phyloP scores from a whole-genome alignment of 2,888 invertebrate genomes.

The Cosmia trapezina region DNA sequence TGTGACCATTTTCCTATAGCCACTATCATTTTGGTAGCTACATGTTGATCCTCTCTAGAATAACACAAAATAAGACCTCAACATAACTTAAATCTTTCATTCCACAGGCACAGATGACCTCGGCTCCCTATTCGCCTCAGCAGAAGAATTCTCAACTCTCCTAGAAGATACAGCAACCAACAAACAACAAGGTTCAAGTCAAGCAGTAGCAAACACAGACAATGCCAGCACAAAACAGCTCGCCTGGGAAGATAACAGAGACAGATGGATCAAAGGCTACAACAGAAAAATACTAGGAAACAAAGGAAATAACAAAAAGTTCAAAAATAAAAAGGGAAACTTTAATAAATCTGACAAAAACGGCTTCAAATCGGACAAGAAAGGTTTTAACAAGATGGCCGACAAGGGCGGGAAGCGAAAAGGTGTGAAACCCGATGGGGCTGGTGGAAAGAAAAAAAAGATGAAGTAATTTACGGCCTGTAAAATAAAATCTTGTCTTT shows the following conservation, averaged over 20 bases:
- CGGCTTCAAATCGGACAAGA: conserved; percentile 69
- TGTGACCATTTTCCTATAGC: background rate
- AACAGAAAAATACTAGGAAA: conserved; percentile 85
- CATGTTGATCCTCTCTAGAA: too few relatives aligned
- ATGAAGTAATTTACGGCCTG: conserved; percentile 69
- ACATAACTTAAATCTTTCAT: conserved; percentile 70
- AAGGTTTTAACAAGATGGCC: conserved; percentile 71
- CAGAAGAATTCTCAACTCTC: conserved; percentile 96
- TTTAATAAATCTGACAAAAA: conserved; percentile 62
- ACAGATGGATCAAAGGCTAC: conserved; percentile 91
- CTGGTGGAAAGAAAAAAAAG: conserved; percentile 82
- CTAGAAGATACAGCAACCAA: conserved; percentile 95
- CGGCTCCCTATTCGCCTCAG: conserved; percentile 94
- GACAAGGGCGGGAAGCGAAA: conserved; percentile 55
- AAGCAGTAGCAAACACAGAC: conserved; percentile 93
- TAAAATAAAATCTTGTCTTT: conserved; percentile 41
- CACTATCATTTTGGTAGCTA: background rate
- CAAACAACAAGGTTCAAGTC: conserved; percentile 91
- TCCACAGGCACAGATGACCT: conserved; percentile 87
- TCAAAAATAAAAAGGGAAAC: conserved; percentile 49
- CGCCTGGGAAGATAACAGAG: conserved; percentile 95
- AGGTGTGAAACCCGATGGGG: conserved; percentile 64
- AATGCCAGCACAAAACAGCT: conserved; percentile 95
- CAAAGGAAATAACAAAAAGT: conserved; percentile 66
- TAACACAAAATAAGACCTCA: background rate